A percentile compares a stretch with the other conserved stretches of the same genome.
Conservation (phyloP, 2,797 vertebrate genomes). For the Adelosebastes latens region DNA sequence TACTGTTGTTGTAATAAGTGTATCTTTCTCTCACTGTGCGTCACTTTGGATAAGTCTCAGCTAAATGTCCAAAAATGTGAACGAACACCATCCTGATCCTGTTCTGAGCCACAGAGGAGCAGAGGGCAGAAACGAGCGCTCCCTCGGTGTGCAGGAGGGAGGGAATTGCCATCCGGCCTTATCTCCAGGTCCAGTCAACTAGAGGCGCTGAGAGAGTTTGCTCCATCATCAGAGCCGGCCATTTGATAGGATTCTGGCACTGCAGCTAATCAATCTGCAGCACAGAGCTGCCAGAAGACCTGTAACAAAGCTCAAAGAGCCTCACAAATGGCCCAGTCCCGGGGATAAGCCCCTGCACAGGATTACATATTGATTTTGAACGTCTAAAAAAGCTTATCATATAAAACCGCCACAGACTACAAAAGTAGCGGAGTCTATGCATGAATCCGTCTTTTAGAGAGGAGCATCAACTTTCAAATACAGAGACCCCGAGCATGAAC, state of each 20-base stretch:
- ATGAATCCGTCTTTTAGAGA: slow-evolving; percentile 88
- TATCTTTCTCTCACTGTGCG: neutral
- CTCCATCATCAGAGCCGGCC: slow-evolving; percentile 91
- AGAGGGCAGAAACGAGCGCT: slow-evolving; percentile 13
- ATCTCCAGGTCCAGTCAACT: slow-evolving; percentile 95
- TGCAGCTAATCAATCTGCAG: slow-evolving; percentile 94
- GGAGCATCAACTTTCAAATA: slow-evolving; percentile 89
- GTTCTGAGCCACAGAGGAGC: neutral
- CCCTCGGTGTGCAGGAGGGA: slow-evolving; percentile 74
- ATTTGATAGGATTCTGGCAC: slow-evolving; percentile 93
- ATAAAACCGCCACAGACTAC: slow-evolving; percentile 88
- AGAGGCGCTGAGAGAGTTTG: slow-evolving; percentile 87
- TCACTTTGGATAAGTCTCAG: neutral
- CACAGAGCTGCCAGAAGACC: slow-evolving; percentile 88
- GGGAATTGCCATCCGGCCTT: slow-evolving; percentile 88
- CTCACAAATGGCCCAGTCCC: slow-evolving; percentile 94
- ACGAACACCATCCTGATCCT: neutral
- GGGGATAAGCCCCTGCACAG: slow-evolving; percentile 96
- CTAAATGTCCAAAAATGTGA: slow-evolving; percentile 19
- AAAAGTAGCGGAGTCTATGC: slow-evolving; percentile 91
- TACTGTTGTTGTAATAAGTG: neutral
- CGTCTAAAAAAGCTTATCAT: slow-evolving; percentile 94
- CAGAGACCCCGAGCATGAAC: slow-evolving; percentile 79
- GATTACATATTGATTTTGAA: slow-evolving; percentile 99
- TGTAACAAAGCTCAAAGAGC: slow-evolving; percentile 97